A percentile compares a stretch with the other conserved stretches of the same genome.
Evolutionary conservation across 2,888 invertebrate genomes (phyloP).

Genomic region (Meganola albula): DNA sequence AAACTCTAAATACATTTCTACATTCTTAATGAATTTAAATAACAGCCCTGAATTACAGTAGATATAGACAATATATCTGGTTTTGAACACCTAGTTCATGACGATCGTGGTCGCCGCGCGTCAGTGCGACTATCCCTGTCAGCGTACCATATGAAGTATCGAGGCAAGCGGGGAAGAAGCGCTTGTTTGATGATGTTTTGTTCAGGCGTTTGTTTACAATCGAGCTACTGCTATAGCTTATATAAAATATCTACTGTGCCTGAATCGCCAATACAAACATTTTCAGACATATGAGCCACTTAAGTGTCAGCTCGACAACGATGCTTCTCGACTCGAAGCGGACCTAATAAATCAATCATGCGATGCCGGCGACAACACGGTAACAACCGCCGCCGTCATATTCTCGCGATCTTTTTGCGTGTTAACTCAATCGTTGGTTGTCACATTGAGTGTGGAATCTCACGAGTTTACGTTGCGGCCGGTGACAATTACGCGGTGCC

Average conservation of each 20-base stretch:
- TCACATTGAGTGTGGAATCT: slow-evolving; percentile 36
- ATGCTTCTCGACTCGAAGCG: slow-evolving; percentile 41
- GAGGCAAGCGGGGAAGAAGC: no score
- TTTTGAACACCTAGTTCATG: slow-evolving; percentile 33
- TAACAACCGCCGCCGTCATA: slow-evolving; percentile 46
- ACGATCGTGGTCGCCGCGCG: slow-evolving; percentile 17
- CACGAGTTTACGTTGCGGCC: slow-evolving; percentile 39
- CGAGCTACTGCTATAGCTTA: no score
- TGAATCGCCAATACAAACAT: no score
- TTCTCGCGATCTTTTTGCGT: slow-evolving; percentile 44
- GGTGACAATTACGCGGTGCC: slow-evolving; percentile 64
- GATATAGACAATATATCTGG: no score
- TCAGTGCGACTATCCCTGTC: slow-evolving; percentile 1
- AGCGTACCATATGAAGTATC: no score
- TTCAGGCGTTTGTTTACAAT: no score
- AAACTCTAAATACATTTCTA: no score
- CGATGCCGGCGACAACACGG: slow-evolving; percentile 34
- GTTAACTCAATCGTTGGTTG: slow-evolving; percentile 48
- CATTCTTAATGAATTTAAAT: no score
- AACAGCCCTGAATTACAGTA: no score
- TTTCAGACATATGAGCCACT: no score
- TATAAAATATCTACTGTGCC: no score
- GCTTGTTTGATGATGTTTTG: no score
- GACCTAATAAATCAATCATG: slow-evolving; percentile 51
- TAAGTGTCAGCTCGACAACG: slow-evolving; percentile 30